phyloP scores from a whole-genome alignment of 37 sponge, comb jelly and placozoan species.

The Theonella swinhoei region DNA sequence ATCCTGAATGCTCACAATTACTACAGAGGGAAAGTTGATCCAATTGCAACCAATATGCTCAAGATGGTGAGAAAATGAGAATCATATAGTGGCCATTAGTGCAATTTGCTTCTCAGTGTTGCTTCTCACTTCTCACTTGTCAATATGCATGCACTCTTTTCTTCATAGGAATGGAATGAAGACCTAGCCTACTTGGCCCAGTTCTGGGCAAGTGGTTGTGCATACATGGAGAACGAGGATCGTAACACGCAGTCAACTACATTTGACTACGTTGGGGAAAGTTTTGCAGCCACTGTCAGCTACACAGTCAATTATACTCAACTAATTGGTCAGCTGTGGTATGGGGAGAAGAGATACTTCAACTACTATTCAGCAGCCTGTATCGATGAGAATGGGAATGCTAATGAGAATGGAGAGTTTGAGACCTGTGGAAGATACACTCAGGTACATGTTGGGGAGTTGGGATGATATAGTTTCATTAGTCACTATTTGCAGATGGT shows the following conservation, averaged over 20 bases:
- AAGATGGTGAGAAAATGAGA: slow-evolving; percentile 42
- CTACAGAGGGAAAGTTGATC: slow-evolving; percentile 36
- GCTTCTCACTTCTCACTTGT: too few species aligned
- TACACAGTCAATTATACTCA: slow-evolving; percentile 57
- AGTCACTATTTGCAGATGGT: slow-evolving; percentile 38
- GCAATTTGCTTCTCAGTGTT: too few species aligned
- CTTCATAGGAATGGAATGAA: slow-evolving; percentile 40
- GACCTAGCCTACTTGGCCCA: slow-evolving; percentile 52
- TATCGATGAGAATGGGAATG: slow-evolving; percentile 39
- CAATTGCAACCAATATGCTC: slow-evolving; percentile 51
- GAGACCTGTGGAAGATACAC: slow-evolving; percentile 20
- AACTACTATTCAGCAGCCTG: slow-evolving; percentile 24
- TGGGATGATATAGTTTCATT: background rate
- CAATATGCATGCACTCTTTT: too few species aligned
- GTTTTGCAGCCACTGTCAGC: slow-evolving; percentile 6
- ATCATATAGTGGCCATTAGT: too few species aligned
- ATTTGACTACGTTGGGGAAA: slow-evolving; percentile 32
- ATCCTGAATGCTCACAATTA: slow-evolving; percentile 44
- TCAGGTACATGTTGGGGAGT: slow-evolving; percentile 1
- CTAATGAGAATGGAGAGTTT: slow-evolving; percentile 19
- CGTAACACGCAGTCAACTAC: slow-evolving; percentile 16
- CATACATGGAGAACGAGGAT: slow-evolving; percentile 41
- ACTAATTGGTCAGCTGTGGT: slow-evolving; percentile 24
- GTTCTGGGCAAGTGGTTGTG: slow-evolving; percentile 47
- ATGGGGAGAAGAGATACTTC: background rate